Percentiles rank a stretch among this genome's conserved stretches.
These are phyloP conservation scores for Platynereis dumerilii DNA, from an alignment of 2,888 invertebrate species.

Conservation along the genomic window DNA sequence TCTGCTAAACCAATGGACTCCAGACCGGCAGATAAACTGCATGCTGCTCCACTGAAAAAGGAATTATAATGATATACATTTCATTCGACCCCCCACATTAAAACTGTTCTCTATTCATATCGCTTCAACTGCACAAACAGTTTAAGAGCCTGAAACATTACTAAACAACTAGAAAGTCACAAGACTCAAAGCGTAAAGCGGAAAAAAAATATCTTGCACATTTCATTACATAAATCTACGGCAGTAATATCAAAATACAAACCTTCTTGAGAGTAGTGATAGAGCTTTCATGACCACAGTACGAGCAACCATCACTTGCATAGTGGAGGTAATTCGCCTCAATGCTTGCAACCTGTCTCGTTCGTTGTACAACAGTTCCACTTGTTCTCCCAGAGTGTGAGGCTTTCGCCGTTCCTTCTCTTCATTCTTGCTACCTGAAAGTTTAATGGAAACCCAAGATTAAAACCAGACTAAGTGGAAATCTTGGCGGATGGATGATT, in stretches of 20 bases:
- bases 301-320: constrained; percentile 68
- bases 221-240: no score
- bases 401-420: neutral
- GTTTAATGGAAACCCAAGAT: no score
- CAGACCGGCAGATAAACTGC: constrained; percentile 65
- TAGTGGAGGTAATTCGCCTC: constrained; percentile 66
- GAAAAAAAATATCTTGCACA: no score
- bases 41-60: constrained; percentile 62
- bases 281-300: constrained; percentile 69
- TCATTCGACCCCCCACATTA: no score
- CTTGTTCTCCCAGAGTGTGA: constrained; percentile 67
- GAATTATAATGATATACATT: neutral
- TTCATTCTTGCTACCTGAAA: no score
- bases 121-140: no score
- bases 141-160: no score
- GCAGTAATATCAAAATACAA: neutral
- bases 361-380: constrained; percentile 64
- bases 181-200: no score
- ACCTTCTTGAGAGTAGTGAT: constrained; percentile 66
- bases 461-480: no score
- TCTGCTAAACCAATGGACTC: constrained; percentile 68
- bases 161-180: no score
- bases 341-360: constrained; percentile 67
- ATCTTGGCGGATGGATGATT: no score
- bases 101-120: no score